Percentiles rank a stretch among this genome's conserved stretches.
Conservation (phyloP, 2,797 vertebrate genomes). For the Acrossocheilus wenchowensis region DNA sequence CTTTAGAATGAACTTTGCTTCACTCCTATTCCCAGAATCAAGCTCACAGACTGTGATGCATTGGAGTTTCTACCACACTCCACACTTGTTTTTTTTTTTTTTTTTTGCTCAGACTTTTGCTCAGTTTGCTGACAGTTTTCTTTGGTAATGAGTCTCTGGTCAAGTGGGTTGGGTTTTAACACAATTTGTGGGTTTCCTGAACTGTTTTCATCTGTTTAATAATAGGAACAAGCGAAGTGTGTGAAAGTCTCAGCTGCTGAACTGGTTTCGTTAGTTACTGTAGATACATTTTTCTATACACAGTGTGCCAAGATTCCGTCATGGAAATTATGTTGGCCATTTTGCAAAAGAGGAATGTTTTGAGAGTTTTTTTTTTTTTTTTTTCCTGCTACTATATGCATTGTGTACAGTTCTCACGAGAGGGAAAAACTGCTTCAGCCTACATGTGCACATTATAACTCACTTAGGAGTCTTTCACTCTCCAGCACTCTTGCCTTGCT, state of each 20-base stretch:
- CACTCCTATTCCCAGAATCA: neutral
- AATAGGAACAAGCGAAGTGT: neutral
- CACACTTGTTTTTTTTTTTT: neutral
- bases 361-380: neutral
- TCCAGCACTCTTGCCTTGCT: neutral
- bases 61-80: neutral
- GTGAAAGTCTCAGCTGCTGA: neutral
- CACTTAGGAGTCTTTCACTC: neutral
- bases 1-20: neutral
- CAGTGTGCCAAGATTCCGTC: neutral
- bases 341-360: neutral
- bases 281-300: neutral
- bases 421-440: neutral
- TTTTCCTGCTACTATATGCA: neutral
- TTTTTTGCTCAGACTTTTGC: neutral
- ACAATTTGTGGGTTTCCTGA: neutral
- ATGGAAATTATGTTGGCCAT: neutral
- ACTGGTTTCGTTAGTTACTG: constrained; percentile 17
- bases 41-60: neutral
- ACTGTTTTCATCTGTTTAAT: neutral
- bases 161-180: neutral
- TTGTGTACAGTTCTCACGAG: neutral
- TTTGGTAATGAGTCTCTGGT: neutral
- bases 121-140: neutral
- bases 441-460: neutral